Evolutionary conservation across 2,113 vertebrate species (phyloP).

Genomic region (Epinephelus cyanopodus): DNA sequence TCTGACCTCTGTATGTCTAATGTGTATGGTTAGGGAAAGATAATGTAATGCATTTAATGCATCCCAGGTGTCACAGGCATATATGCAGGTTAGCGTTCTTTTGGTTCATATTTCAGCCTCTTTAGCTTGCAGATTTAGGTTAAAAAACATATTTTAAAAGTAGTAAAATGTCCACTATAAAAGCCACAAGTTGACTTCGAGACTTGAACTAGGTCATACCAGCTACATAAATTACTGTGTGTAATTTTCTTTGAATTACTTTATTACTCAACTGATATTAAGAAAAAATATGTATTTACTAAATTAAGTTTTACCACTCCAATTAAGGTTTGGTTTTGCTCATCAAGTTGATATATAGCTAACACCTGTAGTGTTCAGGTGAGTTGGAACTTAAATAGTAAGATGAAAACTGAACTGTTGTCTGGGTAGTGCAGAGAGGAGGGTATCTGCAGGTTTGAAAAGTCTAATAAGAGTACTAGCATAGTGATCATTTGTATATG

Average conservation of each 20-base stretch:
- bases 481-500: no score
- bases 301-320: background rate
- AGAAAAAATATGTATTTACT: background rate
- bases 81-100: background rate
- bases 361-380: background rate
- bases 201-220: background rate
- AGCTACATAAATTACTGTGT: background rate
- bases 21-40: background rate
- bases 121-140: background rate
- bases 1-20: constrained; percentile 1
- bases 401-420: background rate
- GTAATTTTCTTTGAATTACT: background rate
- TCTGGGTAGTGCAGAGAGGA: background rate
- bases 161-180: background rate
- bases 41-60: background rate
- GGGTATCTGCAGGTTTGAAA: background rate
- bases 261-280: background rate
- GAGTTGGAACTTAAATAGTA: background rate
- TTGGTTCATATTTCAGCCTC: background rate
- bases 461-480: background rate
- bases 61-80: background rate
- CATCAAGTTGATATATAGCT: background rate
- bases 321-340: background rate
- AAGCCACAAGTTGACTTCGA: background rate
- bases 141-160: background rate